phyloP scores from a whole-genome alignment of 2,113 vertebrate species.

The Prietella phreatophila region DNA sequence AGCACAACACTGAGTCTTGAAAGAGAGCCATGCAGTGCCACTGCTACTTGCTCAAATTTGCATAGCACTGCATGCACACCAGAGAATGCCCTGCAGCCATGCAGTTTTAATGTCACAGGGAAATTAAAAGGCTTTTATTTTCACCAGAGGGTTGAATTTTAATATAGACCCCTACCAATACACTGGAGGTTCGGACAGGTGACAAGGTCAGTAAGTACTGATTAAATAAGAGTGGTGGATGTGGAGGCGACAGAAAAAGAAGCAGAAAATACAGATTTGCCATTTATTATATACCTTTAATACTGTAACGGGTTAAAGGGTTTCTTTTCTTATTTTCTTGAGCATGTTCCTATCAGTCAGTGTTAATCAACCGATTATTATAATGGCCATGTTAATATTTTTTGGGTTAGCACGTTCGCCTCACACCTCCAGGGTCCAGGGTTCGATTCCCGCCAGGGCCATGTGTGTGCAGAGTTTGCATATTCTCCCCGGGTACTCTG shows the following conservation, averaged over 20 bases:
- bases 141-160: slow-evolving; percentile 78
- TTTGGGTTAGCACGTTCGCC: no score
- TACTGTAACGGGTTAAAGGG: slow-evolving; percentile 19
- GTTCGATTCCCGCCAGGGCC: no score
- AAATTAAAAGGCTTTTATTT: slow-evolving; percentile 78
- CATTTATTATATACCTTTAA: slow-evolving; percentile 33
- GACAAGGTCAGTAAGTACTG: slow-evolving; percentile 60
- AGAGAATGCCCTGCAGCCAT: slow-evolving; percentile 80
- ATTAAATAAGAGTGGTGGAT: slow-evolving; percentile 55
- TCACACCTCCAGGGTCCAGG: no score
- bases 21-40: slow-evolving; percentile 9
- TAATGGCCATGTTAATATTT: slow-evolving; percentile 13
- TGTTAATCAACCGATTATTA: neutral
- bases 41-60: slow-evolving; percentile 39
- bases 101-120: slow-evolving; percentile 83
- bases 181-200: slow-evolving; percentile 53
- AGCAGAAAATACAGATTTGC: slow-evolving; percentile 40
- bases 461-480: no score
- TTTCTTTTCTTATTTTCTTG: slow-evolving; percentile 11
- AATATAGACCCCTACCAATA: slow-evolving; percentile 74
- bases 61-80: slow-evolving; percentile 69
- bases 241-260: slow-evolving; percentile 40
- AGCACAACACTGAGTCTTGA: neutral
- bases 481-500: no score
- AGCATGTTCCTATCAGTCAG: neutral